Conservation (phyloP, 2,888 invertebrate genomes). For the Thymelicus sylvestris region DNA sequence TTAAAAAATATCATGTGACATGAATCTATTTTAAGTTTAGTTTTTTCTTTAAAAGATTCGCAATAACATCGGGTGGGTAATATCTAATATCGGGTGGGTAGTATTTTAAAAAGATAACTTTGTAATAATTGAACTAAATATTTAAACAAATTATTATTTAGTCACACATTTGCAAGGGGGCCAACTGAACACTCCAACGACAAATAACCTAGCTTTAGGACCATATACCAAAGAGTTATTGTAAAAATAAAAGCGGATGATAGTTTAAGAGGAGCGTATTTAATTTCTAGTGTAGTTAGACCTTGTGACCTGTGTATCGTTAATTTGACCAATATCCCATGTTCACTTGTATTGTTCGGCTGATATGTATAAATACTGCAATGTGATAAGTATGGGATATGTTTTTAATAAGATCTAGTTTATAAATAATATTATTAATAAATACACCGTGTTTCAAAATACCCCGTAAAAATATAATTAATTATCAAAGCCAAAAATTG, state of each 20-base stretch:
- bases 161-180: conserved; percentile 61
- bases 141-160: conserved; percentile 38
- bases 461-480: no score
- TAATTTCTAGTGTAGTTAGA: conserved; percentile 76
- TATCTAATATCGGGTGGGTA: no score
- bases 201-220: conserved; percentile 78
- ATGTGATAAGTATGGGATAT: conserved; percentile 36
- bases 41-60: background rate
- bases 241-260: conserved; percentile 77
- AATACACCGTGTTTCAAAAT: no score
- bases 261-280: conserved; percentile 70
- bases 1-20: background rate
- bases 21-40: conserved; percentile 28
- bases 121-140: background rate
- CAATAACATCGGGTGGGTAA: background rate
- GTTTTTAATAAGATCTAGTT: conserved; percentile 28
- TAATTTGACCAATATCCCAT: conserved; percentile 72
- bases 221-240: conserved; percentile 83
- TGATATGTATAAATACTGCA: conserved; percentile 45
- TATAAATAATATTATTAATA: background rate
- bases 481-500: no score
- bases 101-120: no score
- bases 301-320: conserved; percentile 71
- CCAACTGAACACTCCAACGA: conserved; percentile 66
- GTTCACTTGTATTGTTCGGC: conserved; percentile 53